phyloP scores from a whole-genome alignment of 2,888 invertebrate genomes.

The Dioctria linearis region DNA sequence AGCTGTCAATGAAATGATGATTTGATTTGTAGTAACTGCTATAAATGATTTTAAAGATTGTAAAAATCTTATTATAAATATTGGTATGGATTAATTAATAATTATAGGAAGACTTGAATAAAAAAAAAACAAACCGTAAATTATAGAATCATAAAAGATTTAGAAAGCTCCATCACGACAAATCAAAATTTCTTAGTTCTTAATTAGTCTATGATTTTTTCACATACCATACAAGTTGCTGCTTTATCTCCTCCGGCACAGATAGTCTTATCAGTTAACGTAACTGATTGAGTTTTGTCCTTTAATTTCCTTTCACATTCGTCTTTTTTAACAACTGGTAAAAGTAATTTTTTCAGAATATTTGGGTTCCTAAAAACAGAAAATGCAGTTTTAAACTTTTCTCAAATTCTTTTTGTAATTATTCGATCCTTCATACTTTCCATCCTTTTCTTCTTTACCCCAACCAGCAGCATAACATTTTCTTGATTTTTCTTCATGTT shows the following conservation, averaged over 20 bases:
- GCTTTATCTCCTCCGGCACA: slow-evolving; percentile 56
- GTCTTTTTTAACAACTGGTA: slow-evolving; percentile 75
- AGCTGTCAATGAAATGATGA: too few species aligned
- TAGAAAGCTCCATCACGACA: too few species aligned
- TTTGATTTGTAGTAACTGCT: too few species aligned
- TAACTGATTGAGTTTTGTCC: slow-evolving; percentile 38
- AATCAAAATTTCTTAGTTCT: too few species aligned
- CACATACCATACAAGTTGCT: slow-evolving; percentile 50
- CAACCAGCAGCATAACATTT: slow-evolving; percentile 71
- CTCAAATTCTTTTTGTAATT: slow-evolving; percentile 60
- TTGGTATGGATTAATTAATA: too few species aligned
- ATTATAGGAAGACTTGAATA: too few species aligned
- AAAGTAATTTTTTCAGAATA: slow-evolving; percentile 77
- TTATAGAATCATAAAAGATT: too few species aligned
- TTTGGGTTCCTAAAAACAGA: slow-evolving; percentile 20
- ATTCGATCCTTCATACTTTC: slow-evolving; percentile 74
- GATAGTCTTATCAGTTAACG: slow-evolving; percentile 40
- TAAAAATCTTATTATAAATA: too few species aligned
- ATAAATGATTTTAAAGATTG: too few species aligned
- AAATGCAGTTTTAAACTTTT: slow-evolving; percentile 60
- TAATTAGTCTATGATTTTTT: too few species aligned
- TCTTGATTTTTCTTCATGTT: slow-evolving; percentile 71
- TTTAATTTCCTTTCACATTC: slow-evolving; percentile 72
- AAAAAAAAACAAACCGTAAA: too few species aligned
- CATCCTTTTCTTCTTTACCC: slow-evolving; percentile 71